A percentile compares a stretch with the other conserved stretches of the same genome.
Conservation (phyloP, 2,797 vertebrate species). For the Pangasius larnaudii region DNA sequence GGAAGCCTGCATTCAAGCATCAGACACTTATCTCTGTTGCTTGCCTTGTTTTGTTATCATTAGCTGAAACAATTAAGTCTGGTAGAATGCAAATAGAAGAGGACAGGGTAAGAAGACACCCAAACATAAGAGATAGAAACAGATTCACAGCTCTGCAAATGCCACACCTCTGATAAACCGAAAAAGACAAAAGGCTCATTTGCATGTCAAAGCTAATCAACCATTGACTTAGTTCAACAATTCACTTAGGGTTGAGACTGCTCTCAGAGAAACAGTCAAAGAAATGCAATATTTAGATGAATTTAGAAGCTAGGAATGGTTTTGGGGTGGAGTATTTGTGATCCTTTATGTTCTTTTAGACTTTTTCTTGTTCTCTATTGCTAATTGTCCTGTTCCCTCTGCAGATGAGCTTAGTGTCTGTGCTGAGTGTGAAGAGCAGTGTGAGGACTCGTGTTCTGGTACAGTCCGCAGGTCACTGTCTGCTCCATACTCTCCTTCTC, state of each 20-base stretch:
- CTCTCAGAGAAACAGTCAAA: constrained; percentile 31
- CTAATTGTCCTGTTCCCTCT: constrained; percentile 39
- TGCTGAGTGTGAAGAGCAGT: constrained; percentile 81
- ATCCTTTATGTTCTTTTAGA: constrained; percentile 21
- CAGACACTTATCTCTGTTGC: constrained; percentile 1
- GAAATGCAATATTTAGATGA: background rate
- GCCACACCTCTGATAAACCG: constrained; percentile 61
- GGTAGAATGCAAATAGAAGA: constrained; percentile 39
- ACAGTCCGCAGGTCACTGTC: constrained; percentile 76
- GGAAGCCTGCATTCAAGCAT: constrained; percentile 12
- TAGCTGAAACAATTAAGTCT: constrained; percentile 49
- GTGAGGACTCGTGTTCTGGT: constrained; percentile 74
- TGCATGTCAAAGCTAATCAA: constrained; percentile 61
- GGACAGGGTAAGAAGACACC: constrained; percentile 35
- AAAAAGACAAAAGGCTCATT: constrained; percentile 61
- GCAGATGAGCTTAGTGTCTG: constrained; percentile 84
- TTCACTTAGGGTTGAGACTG: constrained; percentile 26
- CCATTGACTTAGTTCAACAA: constrained; percentile 39
- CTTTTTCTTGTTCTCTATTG: constrained; percentile 19
- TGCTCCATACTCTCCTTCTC: constrained; percentile 77
- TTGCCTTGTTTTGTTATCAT: constrained; percentile 36
- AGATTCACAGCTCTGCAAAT: constrained; percentile 52
- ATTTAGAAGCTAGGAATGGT: constrained; percentile 18
- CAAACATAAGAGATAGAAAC: constrained; percentile 50
- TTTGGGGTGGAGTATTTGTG: constrained; percentile 27